Base-by-base conservation (phyloP, 2,888 invertebrate genomes). In the Antheraea yamamai region DNA sequence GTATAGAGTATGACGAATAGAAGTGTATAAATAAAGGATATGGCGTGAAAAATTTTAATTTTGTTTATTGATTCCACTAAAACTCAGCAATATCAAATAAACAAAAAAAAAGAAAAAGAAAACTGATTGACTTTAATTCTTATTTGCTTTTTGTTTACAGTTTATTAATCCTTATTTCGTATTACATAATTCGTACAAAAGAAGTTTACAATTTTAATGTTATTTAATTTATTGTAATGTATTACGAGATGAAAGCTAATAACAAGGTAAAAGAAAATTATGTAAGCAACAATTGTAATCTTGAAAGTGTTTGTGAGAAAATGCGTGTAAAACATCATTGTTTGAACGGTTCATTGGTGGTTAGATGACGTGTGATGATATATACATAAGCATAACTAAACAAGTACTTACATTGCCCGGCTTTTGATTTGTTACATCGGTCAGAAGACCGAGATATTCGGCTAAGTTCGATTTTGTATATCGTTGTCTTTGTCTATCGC, bases 281-380 rank as follows among this genome's bases (percentile, higher is more conserved):
- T 35, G 79, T 82, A 80, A 80, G 84, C 85, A 86, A 83, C 79
- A 72, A 79, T 81, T 79, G 79, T 83, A 78, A 84, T 84, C 83
- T 85, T 87, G 91, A 92, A 92, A 91, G 91, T 85, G 80, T 12
- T 70, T 76, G 84, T 89, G 91, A 80, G 89, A 90, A 85, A 78
- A 78, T 74, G 75, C 66, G 61, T 76, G 80, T 85, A 87, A 88
- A 85, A 85, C 78, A 66, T 30, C 61, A 26, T 75, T 75, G 72
- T 75, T 30, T 83, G 77, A 77, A 75, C 73, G 58, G 23, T 64
- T 70, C 39, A 72, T 75, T 74, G 20, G 61, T 51, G 39, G 47
- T 64, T 26, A 12, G 4, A 66, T 30, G 30, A 66, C 23, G 61
- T 61, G 64, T 30, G 26, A 16, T 0, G 64, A 26, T 66, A 66